Evolutionary conservation across 2,113 vertebrate species (phyloP), one percentile per base, ranked within the genome.

Genomic region (Neomonachus schauinslandi): DNA sequence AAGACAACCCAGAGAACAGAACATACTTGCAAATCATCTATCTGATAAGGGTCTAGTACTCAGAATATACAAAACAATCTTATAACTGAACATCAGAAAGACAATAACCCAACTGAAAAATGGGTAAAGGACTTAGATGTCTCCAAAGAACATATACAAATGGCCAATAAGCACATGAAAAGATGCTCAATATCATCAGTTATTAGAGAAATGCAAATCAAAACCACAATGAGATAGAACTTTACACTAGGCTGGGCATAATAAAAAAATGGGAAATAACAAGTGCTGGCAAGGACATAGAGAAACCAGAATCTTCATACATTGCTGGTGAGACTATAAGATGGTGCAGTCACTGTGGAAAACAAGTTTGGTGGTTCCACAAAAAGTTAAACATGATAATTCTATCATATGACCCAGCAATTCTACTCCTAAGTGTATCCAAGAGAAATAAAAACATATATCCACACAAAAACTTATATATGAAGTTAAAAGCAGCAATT

Each of bases 361-460:
- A 91, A 26, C 55, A n/a, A n/a, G 21, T 49, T 39, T 36, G 93
- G 39, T 39, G 28, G 31, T 49, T 42, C 76, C 76, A 57, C 31
- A 49, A 77, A 55, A 81, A 80, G 7, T 57, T 92, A 79, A 71
- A 76, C 9, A 51, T 59, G 67, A 81, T 31, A 46, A 46, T 46
- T 46, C 46, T 36, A 53, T 7, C 21, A 11, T 8, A 26, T 12
- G 36, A 71, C n/a, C 28, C 46, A 84, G 51, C n/a, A 84, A 61
- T 49, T 53, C 59, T 46, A 55, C 7, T 33, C 46, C 14, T 19
- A 88, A 71, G 55, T 28, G 31, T 55, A 28, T 12, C 24, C 53
- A 89, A 89, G 76, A 71, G n/a, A 91, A 83, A 11, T 71, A 31
- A 81, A 95, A 72, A 63, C n/a, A 88, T 26, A 39, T 63, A 81